Percentiles rank a stretch among this genome's conserved stretches.
Evolutionary conservation across 2,113 vertebrate genomes (phyloP).

Genomic region (Oreochromis tanganicae): DNA sequence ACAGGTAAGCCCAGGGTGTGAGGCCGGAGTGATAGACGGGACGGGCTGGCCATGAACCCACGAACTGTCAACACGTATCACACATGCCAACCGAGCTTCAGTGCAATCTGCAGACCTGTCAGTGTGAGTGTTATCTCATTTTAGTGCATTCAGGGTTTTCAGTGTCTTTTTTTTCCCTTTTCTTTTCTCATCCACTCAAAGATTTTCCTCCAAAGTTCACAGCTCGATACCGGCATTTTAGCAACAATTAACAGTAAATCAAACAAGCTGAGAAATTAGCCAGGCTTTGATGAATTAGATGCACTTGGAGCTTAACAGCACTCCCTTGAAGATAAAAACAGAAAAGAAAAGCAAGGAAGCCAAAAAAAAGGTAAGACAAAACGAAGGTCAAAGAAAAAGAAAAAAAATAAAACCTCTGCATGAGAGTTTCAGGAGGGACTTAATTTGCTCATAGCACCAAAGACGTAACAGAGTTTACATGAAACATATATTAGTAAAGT

Average conservation of each 20-base stretch:
- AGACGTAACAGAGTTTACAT: fast-evolving
- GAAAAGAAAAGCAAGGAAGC: background rate
- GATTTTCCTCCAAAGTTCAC: background rate
- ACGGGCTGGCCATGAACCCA: background rate
- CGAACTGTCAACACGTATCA: background rate
- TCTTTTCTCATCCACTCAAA: background rate
- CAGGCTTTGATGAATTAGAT: background rate
- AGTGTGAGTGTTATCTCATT: background rate
- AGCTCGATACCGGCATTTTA: background rate
- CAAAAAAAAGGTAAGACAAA: background rate
- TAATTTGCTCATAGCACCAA: background rate
- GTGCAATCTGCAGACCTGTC: background rate
- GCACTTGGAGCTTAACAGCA: background rate
- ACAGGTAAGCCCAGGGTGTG: background rate
- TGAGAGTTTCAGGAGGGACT: background rate
- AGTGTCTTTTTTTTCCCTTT: background rate
- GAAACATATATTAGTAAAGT: background rate
- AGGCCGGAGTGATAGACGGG: conserved; percentile 10
- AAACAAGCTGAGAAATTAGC: background rate
- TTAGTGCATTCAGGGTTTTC: background rate
- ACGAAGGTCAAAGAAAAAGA: background rate
- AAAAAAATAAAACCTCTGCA: background rate
- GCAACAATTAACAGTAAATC: background rate
- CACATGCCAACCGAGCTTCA: background rate
- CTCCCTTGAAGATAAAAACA: background rate